Evolutionary conservation across 2,888 invertebrate genomes (phyloP).

Genomic region (Troides helena): DNA sequence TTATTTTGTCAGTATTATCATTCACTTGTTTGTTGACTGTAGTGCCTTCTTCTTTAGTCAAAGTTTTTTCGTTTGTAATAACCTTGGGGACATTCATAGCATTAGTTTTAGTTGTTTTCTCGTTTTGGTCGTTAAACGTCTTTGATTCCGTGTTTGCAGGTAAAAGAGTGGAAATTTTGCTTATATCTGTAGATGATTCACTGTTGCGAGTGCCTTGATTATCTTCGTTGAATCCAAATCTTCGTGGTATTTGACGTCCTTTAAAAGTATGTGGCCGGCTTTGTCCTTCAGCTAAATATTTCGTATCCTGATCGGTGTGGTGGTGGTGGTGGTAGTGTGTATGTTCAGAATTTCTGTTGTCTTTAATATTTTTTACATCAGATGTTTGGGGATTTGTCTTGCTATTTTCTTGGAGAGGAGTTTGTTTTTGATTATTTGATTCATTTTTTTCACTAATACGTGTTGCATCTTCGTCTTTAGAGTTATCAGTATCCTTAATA

Average conservation of each 20-base stretch:
- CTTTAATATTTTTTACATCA: background rate
- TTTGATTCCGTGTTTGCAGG: background rate
- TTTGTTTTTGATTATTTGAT: conserved; percentile 4
- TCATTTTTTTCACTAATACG: conserved; percentile 5
- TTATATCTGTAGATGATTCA: conserved; percentile 9
- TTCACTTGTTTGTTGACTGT: conserved; percentile 4
- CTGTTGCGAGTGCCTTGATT: background rate
- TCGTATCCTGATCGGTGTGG: background rate
- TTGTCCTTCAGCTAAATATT: background rate
- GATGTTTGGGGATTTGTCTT: background rate
- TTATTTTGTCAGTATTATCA: background rate
- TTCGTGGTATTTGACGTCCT: conserved; percentile 5
- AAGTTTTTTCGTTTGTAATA: background rate
- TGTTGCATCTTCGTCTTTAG: background rate
- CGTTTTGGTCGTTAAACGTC: background rate
- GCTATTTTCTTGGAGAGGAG: conserved; percentile 2
- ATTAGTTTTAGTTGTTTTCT: background rate
- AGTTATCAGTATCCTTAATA: background rate
- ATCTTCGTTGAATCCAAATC: conserved; percentile 9
- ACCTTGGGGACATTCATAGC: background rate
- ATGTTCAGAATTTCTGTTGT: background rate
- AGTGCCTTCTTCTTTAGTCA: conserved; percentile 9
- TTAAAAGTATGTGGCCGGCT: background rate
- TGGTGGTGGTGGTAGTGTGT: conserved; percentile 2
- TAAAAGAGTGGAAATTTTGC: conserved; percentile 7